These are phyloP conservation scores for Euura saliciscinereae DNA, from an alignment of 1,140 invertebrate species.

Conservation along the genomic window DNA sequence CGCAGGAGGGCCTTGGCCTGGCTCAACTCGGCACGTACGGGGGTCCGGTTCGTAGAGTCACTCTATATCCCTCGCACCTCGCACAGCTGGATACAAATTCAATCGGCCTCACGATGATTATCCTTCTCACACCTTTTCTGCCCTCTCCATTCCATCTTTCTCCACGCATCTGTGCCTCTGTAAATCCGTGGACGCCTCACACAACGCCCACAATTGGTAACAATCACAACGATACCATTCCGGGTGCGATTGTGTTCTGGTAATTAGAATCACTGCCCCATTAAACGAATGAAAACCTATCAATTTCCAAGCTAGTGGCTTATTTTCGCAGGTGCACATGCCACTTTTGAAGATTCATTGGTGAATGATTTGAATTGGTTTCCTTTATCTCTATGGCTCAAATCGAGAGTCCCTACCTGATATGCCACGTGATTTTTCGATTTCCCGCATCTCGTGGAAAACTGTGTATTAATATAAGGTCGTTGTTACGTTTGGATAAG, in stretches of 20 bases:
- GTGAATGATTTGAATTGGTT: neutral
- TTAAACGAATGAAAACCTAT: neutral
- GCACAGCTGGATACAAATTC: conserved; percentile 7
- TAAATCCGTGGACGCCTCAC: neutral
- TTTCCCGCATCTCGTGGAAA: too few species aligned
- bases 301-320: neutral
- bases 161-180: neutral
- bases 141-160: neutral
- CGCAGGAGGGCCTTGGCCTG: neutral
- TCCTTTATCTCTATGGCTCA: too few species aligned
- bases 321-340: neutral
- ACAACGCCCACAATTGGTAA: neutral
- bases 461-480: too few species aligned
- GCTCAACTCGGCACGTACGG: neutral
- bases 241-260: neutral
- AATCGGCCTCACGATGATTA: neutral
- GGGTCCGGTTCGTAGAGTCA: conserved; percentile 4
- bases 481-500: neutral
- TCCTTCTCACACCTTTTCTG: neutral
- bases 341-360: neutral
- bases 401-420: too few species aligned
- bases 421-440: too few species aligned
- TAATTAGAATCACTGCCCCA: neutral
- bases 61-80: neutral
- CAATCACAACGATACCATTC: neutral